Evolutionary conservation across 2,113 vertebrate genomes (phyloP).

Genomic region (Misgurnus anguillicaudatus): DNA sequence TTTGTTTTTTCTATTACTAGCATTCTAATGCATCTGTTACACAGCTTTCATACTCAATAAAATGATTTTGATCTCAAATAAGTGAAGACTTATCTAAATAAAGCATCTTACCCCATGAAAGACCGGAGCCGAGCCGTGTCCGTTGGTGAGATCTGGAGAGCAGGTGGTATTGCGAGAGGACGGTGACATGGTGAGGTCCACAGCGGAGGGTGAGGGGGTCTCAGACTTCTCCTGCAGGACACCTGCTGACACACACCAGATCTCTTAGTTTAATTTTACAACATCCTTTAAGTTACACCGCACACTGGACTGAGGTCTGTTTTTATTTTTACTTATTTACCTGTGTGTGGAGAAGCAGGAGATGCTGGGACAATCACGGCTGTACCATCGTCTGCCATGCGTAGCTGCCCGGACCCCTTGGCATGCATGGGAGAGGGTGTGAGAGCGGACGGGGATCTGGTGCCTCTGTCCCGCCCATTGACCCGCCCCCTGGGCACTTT

Average conservation of each 20-base stretch:
- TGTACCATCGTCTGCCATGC: constrained; percentile 77
- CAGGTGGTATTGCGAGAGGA: constrained; percentile 80
- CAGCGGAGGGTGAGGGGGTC: constrained; percentile 79
- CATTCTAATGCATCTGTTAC: no score
- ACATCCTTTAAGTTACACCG: neutral
- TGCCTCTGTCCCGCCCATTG: constrained; percentile 73
- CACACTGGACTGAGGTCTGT: no score
- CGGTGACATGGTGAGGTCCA: constrained; percentile 91
- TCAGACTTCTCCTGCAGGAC: constrained; percentile 78
- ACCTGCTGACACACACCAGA: constrained; percentile 59
- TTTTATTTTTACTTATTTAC: constrained; percentile 65
- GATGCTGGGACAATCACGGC: constrained; percentile 76
- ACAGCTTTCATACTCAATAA: no score
- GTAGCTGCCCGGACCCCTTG: constrained; percentile 72
- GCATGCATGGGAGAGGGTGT: constrained; percentile 65
- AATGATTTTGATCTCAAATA: no score
- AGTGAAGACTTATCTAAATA: no score
- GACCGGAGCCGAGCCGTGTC: constrained; percentile 71
- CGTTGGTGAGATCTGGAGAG: constrained; percentile 82
- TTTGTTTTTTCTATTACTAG: no score
- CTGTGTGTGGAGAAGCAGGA: constrained; percentile 73
- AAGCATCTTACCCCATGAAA: constrained; percentile 77
- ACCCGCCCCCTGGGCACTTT: constrained; percentile 86
- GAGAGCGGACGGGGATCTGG: constrained; percentile 51
- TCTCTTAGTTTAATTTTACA: neutral